Evolutionary conservation across 2,113 vertebrate genomes (phyloP).

Genomic region (Rhea americana): DNA sequence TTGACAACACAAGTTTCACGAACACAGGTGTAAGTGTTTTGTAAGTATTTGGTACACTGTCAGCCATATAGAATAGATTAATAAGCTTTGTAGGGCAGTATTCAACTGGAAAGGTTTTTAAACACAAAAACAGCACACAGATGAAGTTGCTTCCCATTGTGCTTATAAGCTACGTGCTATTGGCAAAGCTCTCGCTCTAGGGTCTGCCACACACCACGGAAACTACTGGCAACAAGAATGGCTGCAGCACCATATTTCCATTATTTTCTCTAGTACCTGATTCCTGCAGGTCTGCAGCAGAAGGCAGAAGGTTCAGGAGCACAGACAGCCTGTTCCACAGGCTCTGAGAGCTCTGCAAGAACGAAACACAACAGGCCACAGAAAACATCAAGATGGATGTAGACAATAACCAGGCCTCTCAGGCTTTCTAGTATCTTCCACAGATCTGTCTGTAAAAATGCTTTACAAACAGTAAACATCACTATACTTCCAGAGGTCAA

Average conservation of each 20-base stretch:
- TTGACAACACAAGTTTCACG: neutral
- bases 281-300: conserved; percentile 88
- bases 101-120: neutral
- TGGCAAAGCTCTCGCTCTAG: neutral
- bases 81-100: neutral
- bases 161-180: neutral
- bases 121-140: neutral
- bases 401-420: fast-evolving
- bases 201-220: neutral
- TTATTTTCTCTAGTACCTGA: conserved; percentile 76
- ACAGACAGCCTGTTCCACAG: conserved; percentile 97
- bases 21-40: neutral
- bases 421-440: neutral
- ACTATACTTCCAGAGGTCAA: neutral
- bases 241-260: neutral
- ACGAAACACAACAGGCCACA: neutral
- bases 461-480: neutral
- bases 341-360: conserved; percentile 91
- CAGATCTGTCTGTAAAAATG: neutral
- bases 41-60: neutral
- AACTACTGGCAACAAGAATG: neutral
- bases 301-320: conserved; percentile 93
- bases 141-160: fast-evolving
- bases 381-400: fast-evolving
- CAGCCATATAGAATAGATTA: neutral